Percentiles rank a stretch among this genome's conserved stretches.
Conservation (phyloP, 2,113 vertebrate genomes). For the Pollachius pollachius region DNA sequence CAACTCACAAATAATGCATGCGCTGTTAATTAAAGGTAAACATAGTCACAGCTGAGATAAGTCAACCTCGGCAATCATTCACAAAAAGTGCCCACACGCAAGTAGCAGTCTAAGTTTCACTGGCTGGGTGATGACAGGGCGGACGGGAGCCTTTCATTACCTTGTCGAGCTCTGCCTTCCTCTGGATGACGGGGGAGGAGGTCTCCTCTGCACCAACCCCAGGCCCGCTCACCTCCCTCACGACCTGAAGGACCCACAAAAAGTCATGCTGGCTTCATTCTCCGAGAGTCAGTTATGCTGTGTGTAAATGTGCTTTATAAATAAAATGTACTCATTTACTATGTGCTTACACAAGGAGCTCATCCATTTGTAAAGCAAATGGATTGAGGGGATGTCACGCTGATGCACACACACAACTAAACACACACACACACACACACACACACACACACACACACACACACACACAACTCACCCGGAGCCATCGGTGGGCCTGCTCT, state of each 20-base stretch:
- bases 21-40: slow-evolving; percentile 30
- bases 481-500: slow-evolving; percentile 95
- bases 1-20: slow-evolving; percentile 21
- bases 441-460: no score
- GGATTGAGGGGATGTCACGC: no score
- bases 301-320: no score
- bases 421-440: background rate
- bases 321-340: no score
- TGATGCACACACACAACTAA: no score
- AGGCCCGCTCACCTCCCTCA: slow-evolving; percentile 82
- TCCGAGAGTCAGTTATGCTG: no score
- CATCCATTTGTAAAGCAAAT: no score
- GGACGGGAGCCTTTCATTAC: slow-evolving; percentile 59
- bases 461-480: slow-evolving; percentile 76
- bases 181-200: slow-evolving; percentile 77
- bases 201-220: slow-evolving; percentile 66
- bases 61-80: slow-evolving; percentile 23
- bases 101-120: slow-evolving; percentile 34
- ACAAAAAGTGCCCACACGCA: slow-evolving; percentile 43
- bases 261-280: background rate
- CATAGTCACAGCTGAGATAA: slow-evolving; percentile 1
- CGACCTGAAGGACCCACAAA: slow-evolving; percentile 73
- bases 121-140: slow-evolving; percentile 6
- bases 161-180: slow-evolving; percentile 90
- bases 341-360: no score